Evolutionary conservation across 1,140 invertebrate genomes (phyloP).

Genomic region (Sminthurides bifidus): DNA sequence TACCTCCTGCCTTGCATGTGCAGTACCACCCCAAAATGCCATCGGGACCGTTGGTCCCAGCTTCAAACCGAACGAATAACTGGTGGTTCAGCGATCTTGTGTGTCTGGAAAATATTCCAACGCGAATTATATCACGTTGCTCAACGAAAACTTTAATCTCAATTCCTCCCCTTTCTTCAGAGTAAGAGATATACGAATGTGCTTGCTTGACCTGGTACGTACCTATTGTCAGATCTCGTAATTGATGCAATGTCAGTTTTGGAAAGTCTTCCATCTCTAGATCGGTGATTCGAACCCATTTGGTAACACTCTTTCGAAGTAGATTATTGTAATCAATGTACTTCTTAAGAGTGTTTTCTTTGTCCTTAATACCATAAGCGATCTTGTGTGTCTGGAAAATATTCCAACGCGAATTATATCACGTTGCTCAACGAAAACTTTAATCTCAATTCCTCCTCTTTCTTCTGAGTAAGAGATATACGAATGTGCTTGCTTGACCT

Average conservation of each 20-base stretch:
- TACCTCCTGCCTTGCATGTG: conserved; percentile 11
- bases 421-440: background rate
- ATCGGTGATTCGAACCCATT: background rate
- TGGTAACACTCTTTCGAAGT: background rate
- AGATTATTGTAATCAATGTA: background rate
- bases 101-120: conserved; percentile 1
- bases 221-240: background rate
- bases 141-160: background rate
- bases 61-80: background rate
- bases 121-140: background rate
- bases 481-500: background rate
- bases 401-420: background rate
- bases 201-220: conserved; percentile 4
- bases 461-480: background rate
- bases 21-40: conserved; percentile 13
- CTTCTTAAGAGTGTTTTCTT: background rate
- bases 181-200: background rate
- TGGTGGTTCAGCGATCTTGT: too few species aligned
- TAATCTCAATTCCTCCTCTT: background rate
- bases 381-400: background rate
- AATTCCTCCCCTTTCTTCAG: background rate
- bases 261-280: background rate
- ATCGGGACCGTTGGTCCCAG: background rate
- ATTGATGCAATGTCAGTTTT: background rate
- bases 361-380: too few species aligned